Percentiles rank a stretch among this genome's conserved stretches.
Conservation (phyloP, 2,113 vertebrate genomes). For the Macrotus californicus region DNA sequence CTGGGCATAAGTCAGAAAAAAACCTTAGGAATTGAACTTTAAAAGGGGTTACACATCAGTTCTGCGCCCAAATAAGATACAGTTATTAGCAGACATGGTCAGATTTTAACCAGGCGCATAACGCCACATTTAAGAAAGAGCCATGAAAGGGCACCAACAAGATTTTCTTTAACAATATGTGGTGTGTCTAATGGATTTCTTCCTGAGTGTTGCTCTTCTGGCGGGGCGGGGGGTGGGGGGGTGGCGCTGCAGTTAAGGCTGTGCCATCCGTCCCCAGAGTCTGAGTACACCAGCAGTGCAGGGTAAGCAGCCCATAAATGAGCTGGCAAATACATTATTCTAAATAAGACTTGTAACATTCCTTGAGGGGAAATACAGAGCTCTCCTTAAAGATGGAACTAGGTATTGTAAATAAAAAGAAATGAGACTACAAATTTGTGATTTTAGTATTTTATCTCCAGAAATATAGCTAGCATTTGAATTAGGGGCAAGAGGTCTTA, state of each 20-base stretch:
- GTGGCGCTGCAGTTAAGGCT: neutral
- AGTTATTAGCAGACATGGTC: neutral
- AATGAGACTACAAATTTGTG: neutral
- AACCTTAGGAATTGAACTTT: neutral
- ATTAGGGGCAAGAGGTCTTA: neutral
- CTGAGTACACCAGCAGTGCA: neutral
- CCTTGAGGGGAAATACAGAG: neutral
- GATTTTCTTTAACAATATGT: neutral
- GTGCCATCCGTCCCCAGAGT: neutral
- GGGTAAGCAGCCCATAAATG: neutral
- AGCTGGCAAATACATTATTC: neutral
- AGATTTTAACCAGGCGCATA: neutral
- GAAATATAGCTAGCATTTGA: constrained; percentile 29
- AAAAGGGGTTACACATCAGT: neutral
- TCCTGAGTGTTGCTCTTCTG: neutral
- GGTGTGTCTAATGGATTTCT: constrained; percentile 14
- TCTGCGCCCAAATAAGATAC: neutral
- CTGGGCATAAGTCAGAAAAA: neutral
- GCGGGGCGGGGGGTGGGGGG: too few relatives aligned
- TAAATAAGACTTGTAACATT: neutral
- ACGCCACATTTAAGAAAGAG: neutral
- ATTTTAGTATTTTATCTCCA: constrained; percentile 37
- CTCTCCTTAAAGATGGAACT: neutral
- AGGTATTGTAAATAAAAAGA: constrained; percentile 19
- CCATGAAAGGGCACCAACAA: neutral